Evolutionary conservation across 2,797 vertebrate species (phyloP), one percentile per base, ranked within the genome.

Genomic region (Alca torda): DNA sequence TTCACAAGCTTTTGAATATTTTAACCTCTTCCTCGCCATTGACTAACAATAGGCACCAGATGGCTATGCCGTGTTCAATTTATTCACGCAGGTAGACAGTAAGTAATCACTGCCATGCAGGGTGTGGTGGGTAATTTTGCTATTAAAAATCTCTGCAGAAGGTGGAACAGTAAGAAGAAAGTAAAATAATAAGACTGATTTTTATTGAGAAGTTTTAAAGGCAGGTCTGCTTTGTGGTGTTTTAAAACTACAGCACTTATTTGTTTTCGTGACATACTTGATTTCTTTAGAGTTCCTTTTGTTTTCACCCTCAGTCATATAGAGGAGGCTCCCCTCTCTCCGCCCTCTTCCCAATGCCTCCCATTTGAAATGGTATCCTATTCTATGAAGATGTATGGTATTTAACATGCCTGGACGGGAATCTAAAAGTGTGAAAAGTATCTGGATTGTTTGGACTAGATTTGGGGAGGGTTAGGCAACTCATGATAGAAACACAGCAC

Each of bases 291-390:
- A 77, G 8, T 72, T 86, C 8, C 10, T 54, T 74, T 60, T 45
- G 1, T 43, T 88, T 87, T 56, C 30, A 53, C 4, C 12, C 10
- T 60, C n/a, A 59, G 6, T 6, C 15, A 43, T 31, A 54, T 1
- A 2, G 18, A 73, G 24, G 30, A 25, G 1, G 5, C 2, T 70
- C 6, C 8, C 4, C 11, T 35, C 9, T 46, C 14, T 10, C 43
- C 12, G 11, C 3, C 1, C 4, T 5, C 5, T 35, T 10, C 10
- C 8, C 6, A 6, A 9, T 26, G 8, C 8, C 5, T 13, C 9
- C 4, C 11, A 21, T 75, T 84, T 68, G 25, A 87, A 46, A 11
- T 24, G 11, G 3, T 28, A 43, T 43, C 25, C 9, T 77, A 9
- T 56, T 77, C 15, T 57, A 0, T 23, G n/a, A 75, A 69, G 13